phyloP scores from a whole-genome alignment of 1,140 invertebrate species.

The Musca vetustissima region DNA sequence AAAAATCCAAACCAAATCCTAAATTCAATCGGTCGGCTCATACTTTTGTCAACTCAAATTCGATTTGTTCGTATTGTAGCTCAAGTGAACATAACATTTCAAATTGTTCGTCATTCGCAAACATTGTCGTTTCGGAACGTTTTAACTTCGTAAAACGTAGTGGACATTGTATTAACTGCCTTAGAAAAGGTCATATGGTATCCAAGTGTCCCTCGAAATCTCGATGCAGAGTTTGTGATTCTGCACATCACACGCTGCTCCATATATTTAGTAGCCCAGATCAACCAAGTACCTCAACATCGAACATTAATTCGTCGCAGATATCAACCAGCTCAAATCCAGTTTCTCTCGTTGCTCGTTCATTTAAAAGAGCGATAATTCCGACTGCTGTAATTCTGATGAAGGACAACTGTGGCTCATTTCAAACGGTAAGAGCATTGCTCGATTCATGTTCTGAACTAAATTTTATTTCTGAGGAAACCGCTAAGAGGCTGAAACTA shows the following conservation, averaged over 20 bases:
- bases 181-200: slow-evolving; percentile 13
- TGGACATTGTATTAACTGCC: background rate
- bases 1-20: no score
- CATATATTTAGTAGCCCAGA: background rate
- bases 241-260: background rate
- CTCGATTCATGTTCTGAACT: slow-evolving; percentile 25
- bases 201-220: background rate
- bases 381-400: slow-evolving; percentile 26
- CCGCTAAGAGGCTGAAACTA: background rate
- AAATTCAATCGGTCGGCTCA: background rate
- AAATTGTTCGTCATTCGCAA: background rate
- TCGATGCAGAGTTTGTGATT: background rate
- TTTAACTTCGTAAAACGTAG: no score
- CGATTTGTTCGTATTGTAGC: background rate
- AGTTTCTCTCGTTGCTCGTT: background rate
- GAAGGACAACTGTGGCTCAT: slow-evolving; percentile 17
- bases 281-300: background rate
- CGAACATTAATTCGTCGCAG: background rate
- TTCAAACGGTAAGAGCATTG: slow-evolving; percentile 22
- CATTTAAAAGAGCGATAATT: slow-evolving; percentile 13
- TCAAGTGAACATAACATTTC: background rate
- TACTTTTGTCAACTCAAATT: background rate
- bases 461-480: slow-evolving; percentile 27
- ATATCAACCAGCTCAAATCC: background rate
- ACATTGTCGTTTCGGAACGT: no score